Evolutionary conservation across 2,888 invertebrate species (phyloP), one percentile per base, ranked within the genome.

Genomic region (Itoplectis maculator): DNA sequence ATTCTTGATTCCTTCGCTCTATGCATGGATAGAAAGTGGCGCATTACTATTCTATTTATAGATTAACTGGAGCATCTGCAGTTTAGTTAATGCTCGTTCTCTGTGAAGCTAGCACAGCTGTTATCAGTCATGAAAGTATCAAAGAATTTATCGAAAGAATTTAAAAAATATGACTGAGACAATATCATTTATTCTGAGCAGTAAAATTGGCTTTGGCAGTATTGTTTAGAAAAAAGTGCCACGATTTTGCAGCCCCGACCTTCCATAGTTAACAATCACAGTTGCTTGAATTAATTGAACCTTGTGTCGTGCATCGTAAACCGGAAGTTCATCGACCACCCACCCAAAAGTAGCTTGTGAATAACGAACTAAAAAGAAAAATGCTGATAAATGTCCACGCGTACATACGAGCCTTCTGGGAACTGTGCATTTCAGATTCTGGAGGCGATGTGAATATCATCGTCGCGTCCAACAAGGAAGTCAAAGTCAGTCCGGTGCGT

Each of bases 361-460:
- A 47, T 61, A 54, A 20, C 37, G 11, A 61, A 35, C 5, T 37
- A 18, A 18, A 61, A 37, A 61, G 3, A 54, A 54, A 78, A 74
- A 83, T 80, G 80, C 56, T 66, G 15, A 45, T 72, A 1, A 51
- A 66, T 49, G 37, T 75, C 61, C 66, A 75, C 15, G 18, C 65
- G 23, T 68, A 79, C 18, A 65, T 72, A 59, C 69, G 70, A 20
- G 70, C 74, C 18, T 72, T 74, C 66, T 83, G 65, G 63, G 72
- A 84, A 9, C 79, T 63, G 86, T 88, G 84, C 80, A 75, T 93
- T 94, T 79, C 91, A 97, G 97, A 96, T 93, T 96, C 96, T 85
- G 97, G 96, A n/a, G 97, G 97, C 13, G 96, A 96, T 90, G 92
- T 96, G 35, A 95, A 96, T 89, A 92, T 97, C 8, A 93, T 96